Evolutionary conservation across 2,888 invertebrate genomes (phyloP).

Genomic region (Cephus rjabovi): DNA sequence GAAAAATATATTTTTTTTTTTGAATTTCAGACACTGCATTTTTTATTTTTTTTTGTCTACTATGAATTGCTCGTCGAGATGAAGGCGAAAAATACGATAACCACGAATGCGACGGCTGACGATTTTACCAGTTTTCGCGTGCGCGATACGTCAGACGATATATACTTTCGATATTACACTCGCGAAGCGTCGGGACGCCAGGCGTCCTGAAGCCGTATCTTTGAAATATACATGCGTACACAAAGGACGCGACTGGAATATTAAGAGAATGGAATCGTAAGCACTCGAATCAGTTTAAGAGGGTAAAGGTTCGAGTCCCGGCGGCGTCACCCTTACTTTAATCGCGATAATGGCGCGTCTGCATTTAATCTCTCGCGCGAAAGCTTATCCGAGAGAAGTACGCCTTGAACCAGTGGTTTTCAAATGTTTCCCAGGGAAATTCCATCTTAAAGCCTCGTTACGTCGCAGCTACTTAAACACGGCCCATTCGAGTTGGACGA

Average conservation of each 20-base stretch:
- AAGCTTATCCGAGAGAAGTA: slow-evolving; percentile 1
- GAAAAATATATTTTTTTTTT: neutral
- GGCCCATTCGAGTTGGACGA: neutral
- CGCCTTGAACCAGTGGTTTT: slow-evolving; percentile 6
- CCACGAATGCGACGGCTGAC: neutral
- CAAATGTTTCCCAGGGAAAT: neutral
- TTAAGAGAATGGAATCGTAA: slow-evolving; percentile 3
- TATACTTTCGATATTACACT: neutral
- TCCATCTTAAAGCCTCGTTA: neutral
- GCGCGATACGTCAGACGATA: neutral
- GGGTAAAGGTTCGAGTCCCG: slow-evolving; percentile 6
- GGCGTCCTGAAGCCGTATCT: neutral
- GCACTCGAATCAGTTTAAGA: slow-evolving; percentile 8
- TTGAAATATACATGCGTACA: neutral
- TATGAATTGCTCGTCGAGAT: neutral
- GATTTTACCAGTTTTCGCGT: neutral
- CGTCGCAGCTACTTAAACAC: neutral
- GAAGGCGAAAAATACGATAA: neutral
- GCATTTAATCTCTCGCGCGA: slow-evolving; percentile 7
- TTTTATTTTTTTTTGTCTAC: neutral
- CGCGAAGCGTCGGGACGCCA: neutral
- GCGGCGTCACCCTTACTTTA: slow-evolving; percentile 36
- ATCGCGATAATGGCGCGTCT: slow-evolving; percentile 35
- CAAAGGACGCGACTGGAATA: neutral
- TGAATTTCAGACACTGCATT: neutral